Conservation (phyloP, 2,797 vertebrate species). For the Allobates femoralis region DNA sequence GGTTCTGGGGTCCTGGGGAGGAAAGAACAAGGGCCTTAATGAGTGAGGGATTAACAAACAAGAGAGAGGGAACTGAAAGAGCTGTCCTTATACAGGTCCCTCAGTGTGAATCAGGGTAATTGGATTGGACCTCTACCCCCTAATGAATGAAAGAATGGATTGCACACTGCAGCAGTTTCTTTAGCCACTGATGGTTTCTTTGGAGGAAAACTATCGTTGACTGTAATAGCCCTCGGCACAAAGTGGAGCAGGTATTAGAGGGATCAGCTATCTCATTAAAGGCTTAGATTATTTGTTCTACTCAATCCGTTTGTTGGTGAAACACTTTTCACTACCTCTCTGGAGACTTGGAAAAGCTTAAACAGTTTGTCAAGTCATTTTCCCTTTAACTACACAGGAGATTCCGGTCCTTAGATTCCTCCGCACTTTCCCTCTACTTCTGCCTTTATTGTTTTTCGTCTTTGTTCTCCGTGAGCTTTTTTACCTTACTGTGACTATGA, state of each 20-base stretch:
- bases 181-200: constrained; percentile 74
- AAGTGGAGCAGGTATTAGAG: constrained; percentile 85
- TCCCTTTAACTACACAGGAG: constrained; percentile 69
- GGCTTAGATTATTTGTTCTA: constrained; percentile 94
- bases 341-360: constrained; percentile 82
- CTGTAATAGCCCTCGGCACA: constrained; percentile 81
- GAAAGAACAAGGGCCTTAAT: constrained; percentile 87
- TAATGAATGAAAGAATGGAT: constrained; percentile 88
- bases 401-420: constrained; percentile 35
- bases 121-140: constrained; percentile 95
- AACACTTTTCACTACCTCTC: constrained; percentile 92
- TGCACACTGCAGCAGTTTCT: constrained; percentile 78
- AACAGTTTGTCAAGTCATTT: constrained; percentile 85
- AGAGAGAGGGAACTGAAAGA: constrained; percentile 83
- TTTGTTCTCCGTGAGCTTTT: neutral
- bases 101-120: constrained; percentile 92
- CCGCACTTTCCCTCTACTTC: constrained; percentile 34
- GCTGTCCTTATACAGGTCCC: constrained; percentile 89
- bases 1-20: constrained; percentile 79
- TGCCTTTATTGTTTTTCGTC: constrained; percentile 57
- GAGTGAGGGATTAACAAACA: constrained; percentile 82
- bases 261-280: constrained; percentile 95
- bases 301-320: constrained; percentile 88
- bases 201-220: constrained; percentile 78
- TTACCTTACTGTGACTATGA: constrained; percentile 9